Conservation (phyloP, 2,888 invertebrate species). For the Aradus depressus region DNA sequence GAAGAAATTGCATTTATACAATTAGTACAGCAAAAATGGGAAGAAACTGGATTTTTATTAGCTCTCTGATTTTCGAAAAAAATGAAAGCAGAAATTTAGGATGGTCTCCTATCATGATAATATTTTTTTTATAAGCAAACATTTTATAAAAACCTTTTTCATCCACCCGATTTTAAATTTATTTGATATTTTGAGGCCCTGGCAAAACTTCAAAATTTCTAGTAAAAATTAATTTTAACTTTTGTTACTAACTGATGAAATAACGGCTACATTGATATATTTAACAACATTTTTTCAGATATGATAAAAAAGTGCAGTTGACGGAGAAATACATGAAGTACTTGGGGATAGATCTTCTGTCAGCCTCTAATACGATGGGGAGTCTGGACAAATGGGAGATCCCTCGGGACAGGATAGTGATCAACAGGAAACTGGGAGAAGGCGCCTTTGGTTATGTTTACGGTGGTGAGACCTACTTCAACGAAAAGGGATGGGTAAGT, state of each 20-base stretch:
- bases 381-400: conserved; percentile 72
- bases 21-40: too few species aligned
- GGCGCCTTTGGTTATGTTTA: conserved; percentile 90
- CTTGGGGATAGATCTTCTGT: conserved; percentile 51
- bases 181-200: background rate
- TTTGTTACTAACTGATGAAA: background rate
- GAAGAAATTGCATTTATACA: too few species aligned
- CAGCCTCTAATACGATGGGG: conserved; percentile 13
- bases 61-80: too few species aligned
- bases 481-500: conserved; percentile 59
- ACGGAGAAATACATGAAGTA: conserved; percentile 59
- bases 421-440: conserved; percentile 74
- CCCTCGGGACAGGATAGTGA: conserved; percentile 68
- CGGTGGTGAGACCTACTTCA: conserved; percentile 72
- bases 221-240: background rate
- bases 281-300: conserved; percentile 38
- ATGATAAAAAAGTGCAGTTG: conserved; percentile 52
- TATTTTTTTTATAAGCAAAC: too few species aligned
- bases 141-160: too few species aligned
- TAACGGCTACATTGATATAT: background rate
- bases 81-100: too few species aligned
- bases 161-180: background rate
- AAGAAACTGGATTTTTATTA: too few species aligned
- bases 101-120: too few species aligned
- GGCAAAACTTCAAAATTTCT: too few species aligned